Evolutionary conservation across 1,140 invertebrate species (phyloP).

Genomic region (Heliconius himera): DNA sequence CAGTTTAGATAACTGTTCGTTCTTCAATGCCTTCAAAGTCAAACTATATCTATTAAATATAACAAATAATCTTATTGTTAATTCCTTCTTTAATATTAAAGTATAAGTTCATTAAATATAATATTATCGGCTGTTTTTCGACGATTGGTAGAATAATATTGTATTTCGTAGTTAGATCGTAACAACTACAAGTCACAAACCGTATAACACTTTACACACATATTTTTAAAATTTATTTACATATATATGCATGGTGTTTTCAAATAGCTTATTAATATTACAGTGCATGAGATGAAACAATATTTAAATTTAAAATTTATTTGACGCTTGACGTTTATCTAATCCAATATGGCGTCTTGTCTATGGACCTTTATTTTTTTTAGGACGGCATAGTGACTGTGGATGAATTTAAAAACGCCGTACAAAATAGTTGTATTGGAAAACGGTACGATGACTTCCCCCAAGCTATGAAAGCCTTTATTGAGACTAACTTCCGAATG

Average conservation of each 20-base stretch:
- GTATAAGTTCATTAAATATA: neutral
- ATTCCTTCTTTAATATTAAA: neutral
- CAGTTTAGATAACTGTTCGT: neutral
- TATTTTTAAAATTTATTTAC: neutral
- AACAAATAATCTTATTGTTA: neutral
- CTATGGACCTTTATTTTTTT: conserved; percentile 50
- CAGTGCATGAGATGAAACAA: neutral
- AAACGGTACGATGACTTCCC: conserved; percentile 90
- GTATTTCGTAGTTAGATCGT: neutral
- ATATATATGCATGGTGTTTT: neutral
- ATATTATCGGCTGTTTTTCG: neutral
- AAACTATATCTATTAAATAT: neutral
- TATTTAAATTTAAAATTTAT: conserved; percentile 20
- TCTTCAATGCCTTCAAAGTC: neutral
- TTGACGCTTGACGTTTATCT: conserved; percentile 45
- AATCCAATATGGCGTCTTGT: conserved; percentile 38
- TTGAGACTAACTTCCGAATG: conserved; percentile 90
- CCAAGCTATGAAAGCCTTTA: conserved; percentile 90
- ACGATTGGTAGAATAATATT: neutral
- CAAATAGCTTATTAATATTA: conserved; percentile 1
- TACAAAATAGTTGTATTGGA: conserved; percentile 90
- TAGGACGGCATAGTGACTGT: conserved; percentile 91
- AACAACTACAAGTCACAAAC: neutral
- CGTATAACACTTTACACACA: conserved; percentile 1
- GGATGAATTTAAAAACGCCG: conserved; percentile 91